Evolutionary conservation across 2,113 vertebrate genomes (phyloP).

Genomic region (Varanus komodoensis): DNA sequence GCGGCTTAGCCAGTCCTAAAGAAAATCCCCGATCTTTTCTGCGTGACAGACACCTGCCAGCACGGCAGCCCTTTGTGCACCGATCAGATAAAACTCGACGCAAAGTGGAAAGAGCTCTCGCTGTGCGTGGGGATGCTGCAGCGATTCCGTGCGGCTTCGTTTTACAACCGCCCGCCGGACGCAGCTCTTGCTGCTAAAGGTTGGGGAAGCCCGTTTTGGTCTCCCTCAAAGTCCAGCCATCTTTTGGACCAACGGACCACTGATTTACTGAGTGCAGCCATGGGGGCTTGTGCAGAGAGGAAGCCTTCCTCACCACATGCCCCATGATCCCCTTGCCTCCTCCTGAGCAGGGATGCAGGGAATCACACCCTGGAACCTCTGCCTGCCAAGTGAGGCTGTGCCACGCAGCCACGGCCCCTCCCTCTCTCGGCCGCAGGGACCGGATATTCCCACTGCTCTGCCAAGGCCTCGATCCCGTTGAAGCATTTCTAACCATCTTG

Average conservation of each 20-base stretch:
- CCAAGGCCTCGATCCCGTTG: too few relatives aligned
- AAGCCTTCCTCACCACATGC: not conserved
- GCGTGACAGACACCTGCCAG: not conserved
- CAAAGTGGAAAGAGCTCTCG: not conserved
- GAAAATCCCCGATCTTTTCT: fast-evolving
- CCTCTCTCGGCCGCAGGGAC: not conserved
- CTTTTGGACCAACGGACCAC: too few relatives aligned
- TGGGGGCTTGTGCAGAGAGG: not conserved
- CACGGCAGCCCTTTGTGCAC: too few relatives aligned
- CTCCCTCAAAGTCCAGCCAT: too few relatives aligned
- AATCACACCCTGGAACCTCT: not conserved
- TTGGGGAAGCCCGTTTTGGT: too few relatives aligned
- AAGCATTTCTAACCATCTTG: too few relatives aligned
- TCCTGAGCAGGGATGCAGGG: not conserved
- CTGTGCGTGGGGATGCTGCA: too few relatives aligned
- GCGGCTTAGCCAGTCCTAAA: too few relatives aligned
- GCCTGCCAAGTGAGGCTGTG: not conserved
- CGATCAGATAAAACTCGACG: not conserved
- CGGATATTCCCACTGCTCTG: not conserved
- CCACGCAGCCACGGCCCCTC: not conserved
- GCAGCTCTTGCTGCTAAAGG: too few relatives aligned
- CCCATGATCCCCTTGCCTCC: not conserved
- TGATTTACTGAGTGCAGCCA: not conserved
- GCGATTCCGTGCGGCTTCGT: too few relatives aligned
- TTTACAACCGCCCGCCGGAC: too few relatives aligned